Evolutionary conservation across 2,888 invertebrate genomes (phyloP), one percentile per base, ranked within the genome.

Genomic region (Diaperis boleti): DNA sequence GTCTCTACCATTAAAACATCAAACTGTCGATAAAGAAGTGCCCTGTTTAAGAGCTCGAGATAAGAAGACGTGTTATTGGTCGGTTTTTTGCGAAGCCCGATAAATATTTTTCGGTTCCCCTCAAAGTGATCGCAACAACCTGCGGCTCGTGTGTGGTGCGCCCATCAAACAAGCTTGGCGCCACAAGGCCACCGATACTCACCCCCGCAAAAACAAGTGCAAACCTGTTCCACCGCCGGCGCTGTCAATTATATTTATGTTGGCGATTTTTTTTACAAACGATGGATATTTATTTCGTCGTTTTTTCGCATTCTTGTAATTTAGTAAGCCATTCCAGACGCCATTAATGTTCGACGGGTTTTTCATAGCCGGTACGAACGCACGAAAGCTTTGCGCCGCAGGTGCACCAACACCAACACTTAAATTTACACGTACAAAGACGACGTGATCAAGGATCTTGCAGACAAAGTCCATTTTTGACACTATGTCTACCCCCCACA

Each of bases 311-410:
- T 33, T 64, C 62, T 57, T 61, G 69, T 69, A 67, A 68, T 66
- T 68, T 69, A 69, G 69, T 68, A 62, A 68, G 66, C 63, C 62
- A 62, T 69, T 68, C 65, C 65, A 65, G 69, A 66, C 69, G 64
- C 65, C 66, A 69, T 66, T 66, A 69, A 69, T 66, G 67, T 64
- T 67, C 65, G 66, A 56, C 54, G 54, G 56, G 44, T 56, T 56
- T 45, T 56, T 56, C 35, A 39, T 39, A 39, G 39, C 39, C 39
- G 17, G 39, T 17, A 39, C 14, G 17, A 42, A 8, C 33, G 52
- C 47, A 47, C 47, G 47, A 47, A 31, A 47, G 29, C 37, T 22
- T 26, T 15, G 22, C 52, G 52, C 52, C 18, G 31, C 47, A 47
- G 47, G 47, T 47, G 47, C 31, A 26, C 47, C 47, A 47, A 41